phyloP scores from a whole-genome alignment of 2,113 vertebrate genomes.

The Erythrocebus patas region DNA sequence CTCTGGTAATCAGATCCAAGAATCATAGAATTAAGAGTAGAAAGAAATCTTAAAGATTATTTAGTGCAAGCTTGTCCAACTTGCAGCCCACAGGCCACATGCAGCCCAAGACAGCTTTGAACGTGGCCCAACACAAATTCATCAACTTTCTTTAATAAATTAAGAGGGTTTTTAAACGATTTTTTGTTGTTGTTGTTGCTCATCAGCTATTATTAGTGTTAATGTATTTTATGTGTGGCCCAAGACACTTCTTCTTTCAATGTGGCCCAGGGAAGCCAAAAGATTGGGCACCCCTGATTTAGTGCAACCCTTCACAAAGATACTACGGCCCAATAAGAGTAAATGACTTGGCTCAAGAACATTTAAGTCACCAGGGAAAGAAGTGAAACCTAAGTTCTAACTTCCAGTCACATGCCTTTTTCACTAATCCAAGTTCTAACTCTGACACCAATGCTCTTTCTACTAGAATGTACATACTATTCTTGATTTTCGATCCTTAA shows the following conservation, averaged over 20 bases:
- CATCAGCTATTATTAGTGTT: no score
- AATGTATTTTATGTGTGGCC: no score
- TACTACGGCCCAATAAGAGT: background rate
- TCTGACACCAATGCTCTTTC: slow-evolving; percentile 10
- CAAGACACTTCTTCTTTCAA: no score
- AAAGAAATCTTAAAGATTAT: slow-evolving; percentile 30
- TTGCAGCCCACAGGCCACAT: no score
- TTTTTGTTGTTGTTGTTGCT: no score
- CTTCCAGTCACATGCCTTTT: background rate
- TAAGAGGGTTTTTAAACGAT: no score
- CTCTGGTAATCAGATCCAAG: slow-evolving; percentile 2
- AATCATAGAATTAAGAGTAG: slow-evolving; percentile 8
- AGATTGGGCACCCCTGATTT: background rate
- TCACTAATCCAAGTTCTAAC: slow-evolving; percentile 21
- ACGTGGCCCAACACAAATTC: no score
- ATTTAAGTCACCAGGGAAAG: background rate
- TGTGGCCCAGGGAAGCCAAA: no score
- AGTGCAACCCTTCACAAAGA: slow-evolving; percentile 8
- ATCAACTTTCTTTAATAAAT: no score
- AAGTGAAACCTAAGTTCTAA: slow-evolving; percentile 20
- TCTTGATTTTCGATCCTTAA: slow-evolving; percentile 8
- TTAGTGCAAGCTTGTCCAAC: background rate
- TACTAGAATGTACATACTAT: background rate
- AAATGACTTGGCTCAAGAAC: slow-evolving; percentile 21
- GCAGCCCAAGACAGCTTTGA: no score